Evolutionary conservation across 2,888 invertebrate genomes (phyloP), one percentile per base, ranked within the genome.

Genomic region (Ophion ventricosus): DNA sequence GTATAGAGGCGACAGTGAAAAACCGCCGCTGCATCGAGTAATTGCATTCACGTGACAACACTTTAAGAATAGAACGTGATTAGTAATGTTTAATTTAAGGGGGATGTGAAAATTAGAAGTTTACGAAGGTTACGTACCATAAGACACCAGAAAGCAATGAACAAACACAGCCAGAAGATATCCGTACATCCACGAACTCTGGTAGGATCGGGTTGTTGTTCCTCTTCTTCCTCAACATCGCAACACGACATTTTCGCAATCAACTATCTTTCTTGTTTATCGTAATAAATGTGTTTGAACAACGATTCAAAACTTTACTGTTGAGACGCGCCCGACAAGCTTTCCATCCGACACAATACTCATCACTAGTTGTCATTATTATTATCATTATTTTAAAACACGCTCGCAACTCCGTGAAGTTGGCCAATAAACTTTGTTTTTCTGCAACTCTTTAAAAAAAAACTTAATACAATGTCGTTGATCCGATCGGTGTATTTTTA

Each of bases 61-160:
- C 40, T 57, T 54, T 3, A 7, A 70, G 10, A 81, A 77, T 66
- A 61, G 66, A 63, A 23, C 17, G 17, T 4, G 49, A 43, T 80
- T 67, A 54, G 20, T 59, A 54, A 73, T 76, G 14, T 35, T 49
- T 25, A 26, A n/a, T 67, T 25, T 26, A 61, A 57, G 66, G 59
- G 23, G 17, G n/a, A 25, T 20, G 72, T 2, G 20, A 63, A 56
- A 4, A 57, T 72, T 49, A 72, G 7, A 70, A 11, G 67, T 67
- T 72, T 8, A 49, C 26, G 26, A 74, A 86, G 73, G 75, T 84
- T 88, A 88, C 81, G 76, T 95, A 98, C 98, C 97, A 98, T 96
- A 87, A 97, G 94, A 92, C 96, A 95, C 97, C 97, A 97, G 93
- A 98, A 97, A 77, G 96, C 92, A 87, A 97, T 95, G 91, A 96